Evolutionary conservation across 1,140 invertebrate species (phyloP), one percentile per base, ranked within the genome.

Genomic region (Hyposmocoma kahamanoa): DNA sequence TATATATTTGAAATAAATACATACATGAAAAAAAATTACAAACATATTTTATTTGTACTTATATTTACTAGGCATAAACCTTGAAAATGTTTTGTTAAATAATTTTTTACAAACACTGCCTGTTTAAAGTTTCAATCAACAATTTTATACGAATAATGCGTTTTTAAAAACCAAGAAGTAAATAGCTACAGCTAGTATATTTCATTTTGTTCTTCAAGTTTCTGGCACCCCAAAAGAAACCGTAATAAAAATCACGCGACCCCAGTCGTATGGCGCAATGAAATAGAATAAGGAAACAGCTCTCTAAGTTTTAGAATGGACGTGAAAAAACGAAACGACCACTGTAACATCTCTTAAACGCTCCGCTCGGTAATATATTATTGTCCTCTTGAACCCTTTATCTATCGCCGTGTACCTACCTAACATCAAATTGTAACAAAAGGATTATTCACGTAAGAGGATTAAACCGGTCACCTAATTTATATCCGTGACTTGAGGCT

Each of bases 391-490:
- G n/a, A 55, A 49, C 50, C 55, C 54, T 63, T 59, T 64, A 55
- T 60, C 53, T 53, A 50, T 60, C 59, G 54, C 34, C 52, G 51
- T 32, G 36, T 48, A 38, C 19, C 19, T 56, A 62, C 56, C 50
- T 49, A 47, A 42, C 45, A 56, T 59, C 59, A 62, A 67, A 64
- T 64, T 67, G 54, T 70, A 59, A 65, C 59, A 65, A 62, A 61
- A 57, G 56, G 62, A 68, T 68, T 66, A 66, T 66, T 68, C 60
- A 50, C 41, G 42, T 72, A 63, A 59, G 62, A 34, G 50, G 60
- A 59, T 72, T 72, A 60, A 58, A 60, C 54, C 41, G 59, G 48
- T 56, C 54, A 56, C 47, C 54, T 61, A 68, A 72, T 68, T 66
- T 66, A 72, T 67, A 61, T 62, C 58, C 39, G 38, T 36, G 53